Evolutionary conservation across 2,113 vertebrate genomes (phyloP).

Genomic region (Barnardius zonarius): DNA sequence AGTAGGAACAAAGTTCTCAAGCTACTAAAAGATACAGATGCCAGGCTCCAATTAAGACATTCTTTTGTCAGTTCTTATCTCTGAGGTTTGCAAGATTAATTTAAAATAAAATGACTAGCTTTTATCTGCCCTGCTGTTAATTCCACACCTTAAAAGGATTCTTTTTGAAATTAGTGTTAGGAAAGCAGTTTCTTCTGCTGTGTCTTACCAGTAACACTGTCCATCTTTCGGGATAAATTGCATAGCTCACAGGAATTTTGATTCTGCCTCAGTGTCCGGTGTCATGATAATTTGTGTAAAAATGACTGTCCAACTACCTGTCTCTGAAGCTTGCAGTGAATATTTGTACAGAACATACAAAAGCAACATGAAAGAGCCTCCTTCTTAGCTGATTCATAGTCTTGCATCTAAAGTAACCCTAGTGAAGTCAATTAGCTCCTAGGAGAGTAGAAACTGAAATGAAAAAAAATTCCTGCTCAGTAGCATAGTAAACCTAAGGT

Average conservation of each 20-base stretch:
- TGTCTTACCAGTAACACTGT: not conserved
- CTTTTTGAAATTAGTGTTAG: not conserved
- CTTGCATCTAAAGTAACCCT: not conserved
- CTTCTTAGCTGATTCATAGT: not conserved
- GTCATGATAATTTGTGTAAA: not conserved
- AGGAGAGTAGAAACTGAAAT: not conserved
- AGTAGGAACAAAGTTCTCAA: not conserved
- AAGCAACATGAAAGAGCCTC: not conserved
- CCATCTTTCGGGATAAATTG: not conserved
- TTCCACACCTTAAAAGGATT: not conserved
- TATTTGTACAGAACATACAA: not conserved
- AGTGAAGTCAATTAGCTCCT: not conserved
- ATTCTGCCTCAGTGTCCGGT: not conserved
- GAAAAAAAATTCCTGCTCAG: not conserved
- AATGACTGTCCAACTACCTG: not conserved
- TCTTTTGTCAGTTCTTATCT: constrained; percentile 38
- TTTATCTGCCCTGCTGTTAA: not conserved
- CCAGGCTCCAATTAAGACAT: constrained; percentile 24
- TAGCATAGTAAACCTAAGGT: not conserved
- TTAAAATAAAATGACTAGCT: constrained; percentile 7
- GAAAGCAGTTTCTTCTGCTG: not conserved
- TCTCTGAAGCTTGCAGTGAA: not conserved
- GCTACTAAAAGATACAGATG: not conserved
- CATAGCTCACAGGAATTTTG: not conserved
- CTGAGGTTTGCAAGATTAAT: constrained; percentile 13